Base-by-base conservation (phyloP, 1,140 invertebrate species). In the Helicoverpa zea region DNA sequence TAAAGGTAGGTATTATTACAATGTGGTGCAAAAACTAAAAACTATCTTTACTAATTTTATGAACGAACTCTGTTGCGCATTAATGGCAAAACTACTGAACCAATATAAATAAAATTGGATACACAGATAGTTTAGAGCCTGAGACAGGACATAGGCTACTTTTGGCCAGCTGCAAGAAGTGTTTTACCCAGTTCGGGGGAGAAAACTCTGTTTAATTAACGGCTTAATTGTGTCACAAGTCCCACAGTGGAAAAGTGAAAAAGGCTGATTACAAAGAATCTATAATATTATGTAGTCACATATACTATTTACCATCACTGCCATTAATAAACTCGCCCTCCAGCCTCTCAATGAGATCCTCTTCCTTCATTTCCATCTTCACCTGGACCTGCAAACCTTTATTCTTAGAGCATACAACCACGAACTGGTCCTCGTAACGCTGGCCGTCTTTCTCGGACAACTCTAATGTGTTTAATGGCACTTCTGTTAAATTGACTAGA, bases 301-400 rank as follows among this genome's bases (percentile, higher is more conserved):
- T n/a, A n/a, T n/a, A n/a, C 18, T 61, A 61, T 30, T 82, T 75
- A 88, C 84, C 84, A 84, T 84, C 81, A 81, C 85, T 79, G 29
- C 79, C 73, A 75, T 86, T 79, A 64, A 83, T 43, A 51, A 87
- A 82, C n/a, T 89, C 85, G 12, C 68, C 86, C 4, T 87, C 87
- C 3, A 83, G 81, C 51, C 81, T 52, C 12, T 86, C 85, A 10
- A 61, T 43, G 18, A 66, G 54, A 2, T 77, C 76, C 72, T 90
- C 89, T 51, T 90, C 84, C 51, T 90, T 90, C 56, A 87, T 81
- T 51, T 90, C 88, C 11, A 81, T 16, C 51, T 89, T 90, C 0
- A 90, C 51, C 61, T 66, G 47, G 7, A 77, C 13, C 14, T 63
- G 3, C 18, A 29, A n/a, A 2, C 14, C 77, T 23, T 76, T 61